Evolutionary conservation across 2,113 vertebrate species (phyloP), one percentile per base, ranked within the genome.

Genomic region (Semicossyphus pulcher): DNA sequence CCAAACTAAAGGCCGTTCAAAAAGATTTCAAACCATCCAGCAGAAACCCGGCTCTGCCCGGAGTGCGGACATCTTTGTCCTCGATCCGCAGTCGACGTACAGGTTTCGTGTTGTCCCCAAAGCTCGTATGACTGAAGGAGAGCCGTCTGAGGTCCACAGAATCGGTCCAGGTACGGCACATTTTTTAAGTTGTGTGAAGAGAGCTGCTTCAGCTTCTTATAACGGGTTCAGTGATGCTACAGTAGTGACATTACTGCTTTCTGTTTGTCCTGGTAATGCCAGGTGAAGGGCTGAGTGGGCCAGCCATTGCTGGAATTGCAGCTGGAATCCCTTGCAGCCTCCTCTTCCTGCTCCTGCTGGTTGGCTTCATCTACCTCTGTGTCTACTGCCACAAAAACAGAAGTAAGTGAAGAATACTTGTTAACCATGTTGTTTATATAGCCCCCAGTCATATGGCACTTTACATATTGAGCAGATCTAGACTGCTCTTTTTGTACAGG

Each of bases 291-390:
- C 76, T 94, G 47, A 93, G 89, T 18, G 74, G 74, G 0, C 12
- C 91, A 1, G 90, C 89, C 58, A 87, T 94, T 11, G 85, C 89
- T 42, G 93, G 91, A n/a, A 79, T 94, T 3, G 91, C 93, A 56
- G 92, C 92, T 14, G 94, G 93, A 41, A 88, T 93, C 76, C 93
- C 94, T 4, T 92, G 88, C 23, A 65, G 80, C 18, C 9, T 94
- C 14, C 39, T 94, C n/a, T 29, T 91, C 49, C 68, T 94, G 16
- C 2, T 89, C 11, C 54, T 93, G 52, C 18, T 91, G 32, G 5
- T 71, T 0, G 58, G 61, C 57, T 39, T 89, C 54, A 48, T 93
- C 71, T 77, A 60, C 61, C 49, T 87, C 31, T 67, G 76, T n/a
- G 1, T 90, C 67, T 45, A 47, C 75, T 85, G 21, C 28, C 48